These are phyloP conservation scores for Caenorhabditis wallacei DNA, from an alignment of 2,888 invertebrate species.

Conservation along the genomic window DNA sequence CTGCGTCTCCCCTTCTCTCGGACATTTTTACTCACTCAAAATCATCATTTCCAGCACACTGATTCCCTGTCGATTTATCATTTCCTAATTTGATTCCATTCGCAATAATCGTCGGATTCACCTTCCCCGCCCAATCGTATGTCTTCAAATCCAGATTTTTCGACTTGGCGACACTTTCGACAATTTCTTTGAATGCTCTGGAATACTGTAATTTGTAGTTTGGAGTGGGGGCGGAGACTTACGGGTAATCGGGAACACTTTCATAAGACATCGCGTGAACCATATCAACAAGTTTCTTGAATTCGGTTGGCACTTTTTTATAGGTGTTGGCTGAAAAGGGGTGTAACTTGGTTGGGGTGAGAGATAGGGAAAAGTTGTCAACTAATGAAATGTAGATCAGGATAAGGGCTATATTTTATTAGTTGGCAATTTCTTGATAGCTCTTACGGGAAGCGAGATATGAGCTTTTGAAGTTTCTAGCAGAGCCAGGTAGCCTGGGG, in stretches of 20 bases:
- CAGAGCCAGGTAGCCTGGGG: not conserved
- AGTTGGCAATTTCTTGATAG: too few species aligned
- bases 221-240: not conserved
- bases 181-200: constrained; percentile 36
- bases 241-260: constrained; percentile 49
- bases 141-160: constrained; percentile 21
- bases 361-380: too few species aligned
- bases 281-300: constrained; percentile 60
- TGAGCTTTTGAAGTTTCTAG: too few species aligned
- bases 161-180: constrained; percentile 15
- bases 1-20: too few species aligned
- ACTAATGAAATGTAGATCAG: too few species aligned
- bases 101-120: constrained; percentile 2
- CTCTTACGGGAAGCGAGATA: too few species aligned
- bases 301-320: constrained; percentile 37
- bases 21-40: constrained; percentile 39
- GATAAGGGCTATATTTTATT: too few species aligned
- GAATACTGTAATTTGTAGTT: not conserved
- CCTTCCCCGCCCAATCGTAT: constrained; percentile 45
- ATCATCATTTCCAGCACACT: constrained; percentile 54
- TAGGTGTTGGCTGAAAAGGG: constrained; percentile 41
- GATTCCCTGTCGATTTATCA: constrained; percentile 27
- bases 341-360: not conserved
- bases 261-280: constrained; percentile 39
- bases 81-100: constrained; percentile 19